A percentile compares a stretch with the other conserved stretches of the same genome.
phyloP scores from a whole-genome alignment of 2,113 vertebrate species.

The Athene noctua region DNA sequence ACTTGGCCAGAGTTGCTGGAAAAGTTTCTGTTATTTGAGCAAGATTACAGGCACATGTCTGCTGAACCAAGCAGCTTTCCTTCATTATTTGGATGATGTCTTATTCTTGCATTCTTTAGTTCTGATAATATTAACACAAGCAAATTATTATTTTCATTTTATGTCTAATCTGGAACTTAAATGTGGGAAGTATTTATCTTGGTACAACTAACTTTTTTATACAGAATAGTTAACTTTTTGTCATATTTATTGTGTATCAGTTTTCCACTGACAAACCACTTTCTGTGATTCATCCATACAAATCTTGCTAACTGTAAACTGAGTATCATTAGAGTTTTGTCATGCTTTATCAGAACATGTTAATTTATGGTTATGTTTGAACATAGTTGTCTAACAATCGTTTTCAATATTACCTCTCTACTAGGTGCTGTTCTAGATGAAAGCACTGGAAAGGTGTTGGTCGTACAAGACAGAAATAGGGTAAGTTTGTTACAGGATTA shows the following conservation, averaged over 20 bases:
- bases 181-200: not conserved
- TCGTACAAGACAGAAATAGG: slow-evolving; percentile 93
- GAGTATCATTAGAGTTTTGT: not conserved
- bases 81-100: not conserved
- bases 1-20: not conserved
- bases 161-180: not conserved
- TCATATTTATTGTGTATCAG: not conserved
- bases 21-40: not conserved
- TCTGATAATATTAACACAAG: not conserved
- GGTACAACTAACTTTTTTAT: not conserved
- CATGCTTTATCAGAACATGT: not conserved
- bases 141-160: not conserved
- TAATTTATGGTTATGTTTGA: not conserved
- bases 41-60: not conserved
- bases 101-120: slow-evolving; percentile 9
- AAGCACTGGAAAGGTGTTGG: slow-evolving; percentile 86
- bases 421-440: slow-evolving; percentile 91
- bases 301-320: not conserved
- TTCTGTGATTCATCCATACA: not conserved
- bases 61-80: not conserved
- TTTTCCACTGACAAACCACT: not conserved
- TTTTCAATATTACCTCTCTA: not conserved
- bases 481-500: slow-evolving; percentile 67
- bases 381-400: not conserved
- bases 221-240: not conserved